A percentile compares a stretch with the other conserved stretches of the same genome.
phyloP scores from a whole-genome alignment of 2,797 vertebrate genomes.

The Scleropages formosus region DNA sequence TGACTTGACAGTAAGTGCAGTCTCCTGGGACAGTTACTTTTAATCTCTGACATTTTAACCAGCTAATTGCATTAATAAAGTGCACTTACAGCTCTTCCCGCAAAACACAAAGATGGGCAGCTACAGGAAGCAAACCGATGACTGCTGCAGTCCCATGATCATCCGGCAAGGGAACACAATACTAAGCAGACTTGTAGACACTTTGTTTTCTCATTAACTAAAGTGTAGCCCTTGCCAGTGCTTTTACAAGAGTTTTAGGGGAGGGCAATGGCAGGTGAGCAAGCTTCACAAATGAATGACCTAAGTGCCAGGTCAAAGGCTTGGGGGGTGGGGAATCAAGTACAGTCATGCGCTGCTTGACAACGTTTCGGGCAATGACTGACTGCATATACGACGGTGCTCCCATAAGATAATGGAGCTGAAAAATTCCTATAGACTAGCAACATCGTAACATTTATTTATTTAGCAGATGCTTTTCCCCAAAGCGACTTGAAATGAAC shows the following conservation, averaged over 20 bases:
- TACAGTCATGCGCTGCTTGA: too few relatives aligned
- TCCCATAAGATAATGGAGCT: too few relatives aligned
- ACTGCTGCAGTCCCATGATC: constrained; percentile 6
- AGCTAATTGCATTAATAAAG: too few relatives aligned
- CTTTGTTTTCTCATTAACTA: constrained; percentile 8
- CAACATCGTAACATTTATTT: too few relatives aligned
- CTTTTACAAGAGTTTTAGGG: too few relatives aligned
- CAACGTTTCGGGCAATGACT: too few relatives aligned
- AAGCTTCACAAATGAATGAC: constrained; percentile 20
- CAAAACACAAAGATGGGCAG: neutral
- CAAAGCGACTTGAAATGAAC: too few relatives aligned
- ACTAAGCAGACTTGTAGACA: neutral
- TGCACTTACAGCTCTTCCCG: neutral
- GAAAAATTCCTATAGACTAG: too few relatives aligned
- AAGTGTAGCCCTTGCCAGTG: neutral
- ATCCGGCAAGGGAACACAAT: neutral
- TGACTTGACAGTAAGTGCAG: neutral
- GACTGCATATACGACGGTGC: too few relatives aligned
- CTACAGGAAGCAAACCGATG: neutral
- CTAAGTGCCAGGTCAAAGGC: neutral
- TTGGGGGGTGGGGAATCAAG: too few relatives aligned
- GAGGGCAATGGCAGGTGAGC: neutral
- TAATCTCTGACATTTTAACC: too few relatives aligned
- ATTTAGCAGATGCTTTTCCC: too few relatives aligned
- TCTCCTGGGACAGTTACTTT: neutral